These are phyloP conservation scores for Tychaedon coryphoeus DNA, from an alignment of 2,113 vertebrate species.

Conservation along the genomic window DNA sequence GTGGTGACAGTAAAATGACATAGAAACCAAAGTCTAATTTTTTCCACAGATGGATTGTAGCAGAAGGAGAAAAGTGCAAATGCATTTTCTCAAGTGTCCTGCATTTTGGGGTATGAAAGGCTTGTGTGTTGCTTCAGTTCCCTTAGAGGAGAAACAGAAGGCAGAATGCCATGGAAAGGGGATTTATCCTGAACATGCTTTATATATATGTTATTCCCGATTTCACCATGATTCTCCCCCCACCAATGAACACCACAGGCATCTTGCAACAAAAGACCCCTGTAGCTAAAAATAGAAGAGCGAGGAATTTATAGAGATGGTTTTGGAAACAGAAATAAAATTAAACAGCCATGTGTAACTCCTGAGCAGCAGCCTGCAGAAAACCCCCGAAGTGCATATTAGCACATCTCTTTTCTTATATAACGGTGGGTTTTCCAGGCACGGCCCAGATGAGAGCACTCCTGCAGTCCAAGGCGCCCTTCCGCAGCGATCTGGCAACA, in stretches of 20 bases:
- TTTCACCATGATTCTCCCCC: neutral
- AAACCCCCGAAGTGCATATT: slow-evolving; percentile 32
- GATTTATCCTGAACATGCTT: neutral
- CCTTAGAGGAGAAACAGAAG: slow-evolving; percentile 28
- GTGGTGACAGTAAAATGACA: slow-evolving; percentile 30
- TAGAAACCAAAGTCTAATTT: slow-evolving; percentile 50
- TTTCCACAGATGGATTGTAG: slow-evolving; percentile 66
- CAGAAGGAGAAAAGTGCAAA: slow-evolving; percentile 64
- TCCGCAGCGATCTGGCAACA: neutral
- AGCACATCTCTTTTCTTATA: slow-evolving; percentile 29
- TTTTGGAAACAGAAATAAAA: slow-evolving; percentile 49
- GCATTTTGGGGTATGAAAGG: neutral
- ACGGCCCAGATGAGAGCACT: neutral
- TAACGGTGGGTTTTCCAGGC: slow-evolving; percentile 42
- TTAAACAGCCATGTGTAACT: slow-evolving; percentile 20
- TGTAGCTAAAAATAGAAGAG: slow-evolving; percentile 9
- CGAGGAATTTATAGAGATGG: slow-evolving; percentile 32
- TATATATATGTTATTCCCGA: neutral
- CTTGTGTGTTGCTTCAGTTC: slow-evolving; percentile 23
- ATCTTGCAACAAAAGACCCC: slow-evolving; percentile 18
- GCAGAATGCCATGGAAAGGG: neutral
- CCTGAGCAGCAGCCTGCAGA: slow-evolving; percentile 51
- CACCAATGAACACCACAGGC: neutral
- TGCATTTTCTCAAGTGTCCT: slow-evolving; percentile 57
- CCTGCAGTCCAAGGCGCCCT: neutral